phyloP scores from a whole-genome alignment of 2,888 invertebrate genomes.

The Macropis europaea region DNA sequence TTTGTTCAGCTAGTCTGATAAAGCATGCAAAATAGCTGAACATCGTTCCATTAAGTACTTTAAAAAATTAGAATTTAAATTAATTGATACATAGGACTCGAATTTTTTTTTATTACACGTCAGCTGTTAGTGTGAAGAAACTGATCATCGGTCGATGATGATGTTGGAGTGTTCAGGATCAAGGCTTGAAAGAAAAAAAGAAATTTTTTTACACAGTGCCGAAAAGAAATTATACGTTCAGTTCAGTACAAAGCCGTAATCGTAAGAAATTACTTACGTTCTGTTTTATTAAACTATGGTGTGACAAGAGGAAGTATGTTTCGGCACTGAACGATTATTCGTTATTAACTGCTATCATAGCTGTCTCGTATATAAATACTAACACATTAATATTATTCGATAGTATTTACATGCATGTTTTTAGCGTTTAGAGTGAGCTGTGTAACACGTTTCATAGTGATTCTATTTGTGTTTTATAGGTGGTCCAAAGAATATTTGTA shows the following conservation, averaged over 20 bases:
- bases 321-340: slow-evolving; percentile 26
- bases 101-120: not conserved
- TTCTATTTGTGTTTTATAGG: slow-evolving; percentile 19
- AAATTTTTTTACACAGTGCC: not conserved
- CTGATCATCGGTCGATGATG: not conserved
- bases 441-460: slow-evolving; percentile 35
- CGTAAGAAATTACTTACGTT: slow-evolving; percentile 12
- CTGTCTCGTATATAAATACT: slow-evolving; percentile 40
- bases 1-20: slow-evolving; percentile 23
- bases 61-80: slow-evolving; percentile 4
- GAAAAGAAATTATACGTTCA: slow-evolving; percentile 23
- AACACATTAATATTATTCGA: slow-evolving; percentile 36
- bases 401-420: slow-evolving; percentile 58
- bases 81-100: not conserved
- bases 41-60: slow-evolving; percentile 10
- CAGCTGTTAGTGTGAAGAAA: not conserved
- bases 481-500: slow-evolving; percentile 40
- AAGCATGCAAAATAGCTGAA: slow-evolving; percentile 25
- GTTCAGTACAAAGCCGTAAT: slow-evolving; percentile 36
- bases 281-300: slow-evolving; percentile 9
- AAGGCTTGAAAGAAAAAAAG: not conserved
- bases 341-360: slow-evolving; percentile 18
- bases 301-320: not conserved
- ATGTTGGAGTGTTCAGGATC: not conserved
- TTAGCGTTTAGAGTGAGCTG: slow-evolving; percentile 53